These are phyloP conservation scores for Leptopilina syphax DNA, from an alignment of 2,888 invertebrate genomes.

Conservation along the genomic window DNA sequence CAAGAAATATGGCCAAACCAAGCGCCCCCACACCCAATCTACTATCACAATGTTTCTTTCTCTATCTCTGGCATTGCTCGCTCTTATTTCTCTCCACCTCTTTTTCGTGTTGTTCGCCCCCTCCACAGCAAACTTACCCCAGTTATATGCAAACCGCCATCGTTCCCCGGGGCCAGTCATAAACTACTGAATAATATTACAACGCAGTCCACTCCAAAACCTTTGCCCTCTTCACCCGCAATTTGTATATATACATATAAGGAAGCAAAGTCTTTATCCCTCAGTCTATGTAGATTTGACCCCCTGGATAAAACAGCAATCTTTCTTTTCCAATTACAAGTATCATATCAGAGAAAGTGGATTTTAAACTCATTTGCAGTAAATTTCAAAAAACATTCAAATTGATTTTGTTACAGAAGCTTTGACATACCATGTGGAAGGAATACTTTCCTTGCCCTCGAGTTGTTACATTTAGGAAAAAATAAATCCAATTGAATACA, in stretches of 20 bases:
- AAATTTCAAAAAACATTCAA: background rate
- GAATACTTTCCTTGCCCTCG: background rate
- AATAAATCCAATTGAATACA: too few species aligned
- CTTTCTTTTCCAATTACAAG: conserved; percentile 10
- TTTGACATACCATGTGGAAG: background rate
- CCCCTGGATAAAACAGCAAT: background rate
- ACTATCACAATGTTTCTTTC: conserved; percentile 60
- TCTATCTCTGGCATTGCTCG: conserved; percentile 60
- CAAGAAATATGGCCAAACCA: conserved; percentile 75
- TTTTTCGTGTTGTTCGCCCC: conserved; percentile 55
- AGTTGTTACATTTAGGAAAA: too few species aligned
- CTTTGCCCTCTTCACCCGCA: conserved; percentile 53
- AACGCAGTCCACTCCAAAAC: conserved; percentile 63
- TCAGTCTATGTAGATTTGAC: background rate
- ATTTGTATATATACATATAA: background rate
- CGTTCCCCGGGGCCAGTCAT: conserved; percentile 74
- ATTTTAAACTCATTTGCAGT: background rate
- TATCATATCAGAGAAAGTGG: background rate
- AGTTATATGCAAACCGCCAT: conserved; percentile 76
- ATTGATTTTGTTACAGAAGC: background rate
- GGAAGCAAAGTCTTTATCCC: background rate
- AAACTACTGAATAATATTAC: conserved; percentile 77
- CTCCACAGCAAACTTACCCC: conserved; percentile 73
- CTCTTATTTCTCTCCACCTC: conserved; percentile 46
- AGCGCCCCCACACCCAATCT: conserved; percentile 57